A percentile compares a stretch with the other conserved stretches of the same genome.
These are phyloP conservation scores for Ophion costatus DNA, from an alignment of 2,888 invertebrate species.

Conservation along the genomic window DNA sequence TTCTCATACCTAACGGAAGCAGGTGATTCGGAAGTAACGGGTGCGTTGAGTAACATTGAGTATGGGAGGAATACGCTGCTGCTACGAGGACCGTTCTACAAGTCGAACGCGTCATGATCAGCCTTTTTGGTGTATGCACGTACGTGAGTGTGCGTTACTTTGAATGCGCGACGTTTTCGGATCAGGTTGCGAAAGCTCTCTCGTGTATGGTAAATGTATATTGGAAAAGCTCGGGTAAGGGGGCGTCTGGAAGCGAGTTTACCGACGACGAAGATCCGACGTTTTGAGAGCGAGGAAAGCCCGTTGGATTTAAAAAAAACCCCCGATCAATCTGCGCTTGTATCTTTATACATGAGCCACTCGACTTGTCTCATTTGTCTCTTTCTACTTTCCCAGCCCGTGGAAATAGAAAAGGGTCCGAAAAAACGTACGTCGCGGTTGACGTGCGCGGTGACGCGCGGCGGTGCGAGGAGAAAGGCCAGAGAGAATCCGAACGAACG, in stretches of 20 bases:
- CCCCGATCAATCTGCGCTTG: too few species aligned
- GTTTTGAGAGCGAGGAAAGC: constrained; percentile 4
- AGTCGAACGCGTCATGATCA: background rate
- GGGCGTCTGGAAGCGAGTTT: constrained; percentile 5
- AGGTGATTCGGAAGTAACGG: too few species aligned
- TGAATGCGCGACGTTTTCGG: constrained; percentile 46
- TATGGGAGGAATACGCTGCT: too few species aligned
- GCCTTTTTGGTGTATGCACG: background rate
- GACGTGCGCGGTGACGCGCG: too few species aligned
- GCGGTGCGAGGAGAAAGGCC: too few species aligned
- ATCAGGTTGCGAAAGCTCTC: constrained; percentile 58
- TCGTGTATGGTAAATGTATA: constrained; percentile 18
- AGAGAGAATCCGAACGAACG: too few species aligned
- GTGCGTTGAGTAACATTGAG: too few species aligned
- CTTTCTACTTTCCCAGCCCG: background rate
- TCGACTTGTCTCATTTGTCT: constrained; percentile 21
- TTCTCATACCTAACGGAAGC: too few species aligned
- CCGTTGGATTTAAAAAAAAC: background rate
- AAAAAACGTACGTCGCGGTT: background rate
- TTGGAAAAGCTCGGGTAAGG: constrained; percentile 36
- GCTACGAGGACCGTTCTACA: too few species aligned
- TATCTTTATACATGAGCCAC: constrained; percentile 11
- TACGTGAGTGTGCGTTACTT: background rate
- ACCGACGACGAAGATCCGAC: constrained; percentile 27
- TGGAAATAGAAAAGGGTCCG: constrained; percentile 5